Evolutionary conservation across 2,113 vertebrate species (phyloP).

Genomic region (Bubo bubo): DNA sequence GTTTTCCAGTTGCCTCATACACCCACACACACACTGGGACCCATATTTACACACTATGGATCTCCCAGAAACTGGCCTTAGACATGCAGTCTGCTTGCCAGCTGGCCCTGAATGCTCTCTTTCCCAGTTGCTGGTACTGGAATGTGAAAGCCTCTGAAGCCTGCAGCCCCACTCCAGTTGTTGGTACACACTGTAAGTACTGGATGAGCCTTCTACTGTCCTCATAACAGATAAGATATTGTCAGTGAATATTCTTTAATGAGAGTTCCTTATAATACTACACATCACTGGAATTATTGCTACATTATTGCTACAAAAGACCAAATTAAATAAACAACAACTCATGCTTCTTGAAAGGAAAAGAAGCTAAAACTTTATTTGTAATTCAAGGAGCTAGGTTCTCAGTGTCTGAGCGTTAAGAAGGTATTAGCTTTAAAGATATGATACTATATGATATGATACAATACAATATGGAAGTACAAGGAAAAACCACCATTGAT

Average conservation of each 20-base stretch:
- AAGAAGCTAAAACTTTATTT: slow-evolving; percentile 16
- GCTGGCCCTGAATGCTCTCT: neutral
- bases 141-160: neutral
- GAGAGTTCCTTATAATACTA: neutral
- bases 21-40: neutral
- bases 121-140: neutral
- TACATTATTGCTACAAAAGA: neutral
- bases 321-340: neutral
- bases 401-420: neutral
- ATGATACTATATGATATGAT: neutral
- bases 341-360: neutral
- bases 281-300: neutral
- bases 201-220: neutral
- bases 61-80: neutral
- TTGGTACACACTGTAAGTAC: neutral
- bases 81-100: neutral
- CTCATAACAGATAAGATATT: neutral
- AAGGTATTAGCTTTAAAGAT: neutral
- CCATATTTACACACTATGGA: no score
- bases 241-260: neutral
- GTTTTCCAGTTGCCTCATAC: no score
- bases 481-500: neutral
- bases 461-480: neutral
- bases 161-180: neutral
- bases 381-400: neutral